Evolutionary conservation across 2,888 invertebrate genomes (phyloP).

Genomic region (Eilema caniola): DNA sequence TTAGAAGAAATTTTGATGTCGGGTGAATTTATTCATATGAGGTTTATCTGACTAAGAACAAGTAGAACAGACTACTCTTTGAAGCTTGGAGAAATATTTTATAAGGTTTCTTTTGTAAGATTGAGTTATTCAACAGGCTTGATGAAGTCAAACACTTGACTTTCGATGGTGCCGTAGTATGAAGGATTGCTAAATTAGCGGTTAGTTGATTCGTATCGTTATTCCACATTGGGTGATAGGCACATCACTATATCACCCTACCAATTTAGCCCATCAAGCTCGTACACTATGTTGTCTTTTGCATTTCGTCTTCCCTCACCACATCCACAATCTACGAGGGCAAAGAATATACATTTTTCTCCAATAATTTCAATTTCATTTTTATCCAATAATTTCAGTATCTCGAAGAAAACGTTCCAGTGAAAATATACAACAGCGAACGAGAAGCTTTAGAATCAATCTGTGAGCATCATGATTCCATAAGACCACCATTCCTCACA

Average conservation of each 20-base stretch:
- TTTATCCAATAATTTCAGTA: constrained; percentile 74
- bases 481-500: constrained; percentile 65
- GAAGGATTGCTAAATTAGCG: background rate
- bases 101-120: background rate
- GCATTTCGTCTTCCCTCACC: background rate
- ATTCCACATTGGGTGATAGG: no score
- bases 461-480: constrained; percentile 69
- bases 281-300: no score
- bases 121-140: background rate
- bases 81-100: background rate
- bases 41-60: background rate
- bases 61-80: background rate
- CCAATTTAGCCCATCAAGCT: background rate
- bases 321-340: background rate
- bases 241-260: background rate
- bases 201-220: no score
- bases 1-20: background rate
- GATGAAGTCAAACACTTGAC: background rate
- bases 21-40: background rate
- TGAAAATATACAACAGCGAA: constrained; percentile 84
- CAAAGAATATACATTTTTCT: background rate
- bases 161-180: background rate
- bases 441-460: constrained; percentile 82
- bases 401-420: constrained; percentile 87
- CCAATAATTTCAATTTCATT: constrained; percentile 75